phyloP scores from a whole-genome alignment of 2,113 vertebrate species.

The Stomatorhinus ivindoensis region DNA sequence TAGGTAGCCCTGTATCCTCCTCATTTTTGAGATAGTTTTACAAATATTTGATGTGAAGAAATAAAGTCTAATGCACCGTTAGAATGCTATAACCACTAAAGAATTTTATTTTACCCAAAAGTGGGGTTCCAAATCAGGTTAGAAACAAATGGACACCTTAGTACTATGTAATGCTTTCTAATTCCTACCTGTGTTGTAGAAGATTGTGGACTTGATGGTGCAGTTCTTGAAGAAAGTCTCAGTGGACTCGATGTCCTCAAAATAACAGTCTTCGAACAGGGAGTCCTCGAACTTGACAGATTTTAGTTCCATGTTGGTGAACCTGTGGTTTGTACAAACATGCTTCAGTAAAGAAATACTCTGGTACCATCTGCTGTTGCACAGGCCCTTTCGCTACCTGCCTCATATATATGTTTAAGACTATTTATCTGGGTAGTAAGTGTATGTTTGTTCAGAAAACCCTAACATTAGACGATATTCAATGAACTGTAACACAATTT shows the following conservation, averaged over 20 bases:
- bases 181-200: constrained; percentile 80
- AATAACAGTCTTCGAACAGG: constrained; percentile 82
- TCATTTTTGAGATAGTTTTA: background rate
- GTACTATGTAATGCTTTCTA: background rate
- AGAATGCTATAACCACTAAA: background rate
- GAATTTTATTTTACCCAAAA: background rate
- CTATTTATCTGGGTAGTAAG: background rate
- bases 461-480: background rate
- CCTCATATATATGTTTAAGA: background rate
- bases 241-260: constrained; percentile 81
- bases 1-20: background rate
- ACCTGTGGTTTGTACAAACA: constrained; percentile 59
- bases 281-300: constrained; percentile 90
- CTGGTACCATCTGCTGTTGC: background rate
- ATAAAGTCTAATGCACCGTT: background rate
- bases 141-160: background rate
- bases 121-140: background rate
- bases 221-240: constrained; percentile 89
- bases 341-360: background rate
- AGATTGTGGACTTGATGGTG: constrained; percentile 75
- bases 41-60: background rate
- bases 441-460: background rate
- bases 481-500: background rate
- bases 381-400: background rate
- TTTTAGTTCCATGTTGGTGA: constrained; percentile 83